A percentile compares a stretch with the other conserved stretches of the same genome.
Evolutionary conservation across 2,888 invertebrate genomes (phyloP).

Genomic region (Amphipyra tragopoginis): DNA sequence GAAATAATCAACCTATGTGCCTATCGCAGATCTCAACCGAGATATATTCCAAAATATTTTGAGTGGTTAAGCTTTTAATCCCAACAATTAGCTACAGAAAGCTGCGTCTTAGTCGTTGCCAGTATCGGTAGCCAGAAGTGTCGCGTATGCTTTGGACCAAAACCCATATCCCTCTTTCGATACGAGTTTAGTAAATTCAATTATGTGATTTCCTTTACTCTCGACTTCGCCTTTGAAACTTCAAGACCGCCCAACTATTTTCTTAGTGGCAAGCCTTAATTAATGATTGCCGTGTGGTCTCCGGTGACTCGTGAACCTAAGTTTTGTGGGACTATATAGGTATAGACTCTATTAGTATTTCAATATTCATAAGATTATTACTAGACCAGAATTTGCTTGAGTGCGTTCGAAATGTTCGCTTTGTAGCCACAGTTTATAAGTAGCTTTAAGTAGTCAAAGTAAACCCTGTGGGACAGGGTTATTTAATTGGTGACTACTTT

Average conservation of each 20-base stretch:
- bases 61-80: too few species aligned
- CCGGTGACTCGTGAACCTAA: slow-evolving; percentile 5
- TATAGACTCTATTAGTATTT: not conserved
- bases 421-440: not conserved
- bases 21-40: too few species aligned
- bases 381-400: slow-evolving; percentile 11
- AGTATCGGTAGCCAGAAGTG: not conserved
- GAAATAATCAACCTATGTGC: too few species aligned
- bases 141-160: not conserved
- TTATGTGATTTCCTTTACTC: slow-evolving; percentile 46
- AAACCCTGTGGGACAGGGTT: not conserved
- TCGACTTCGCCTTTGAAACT: slow-evolving; percentile 36
- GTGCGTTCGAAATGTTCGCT: slow-evolving; percentile 17
- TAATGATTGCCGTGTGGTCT: slow-evolving; percentile 28
- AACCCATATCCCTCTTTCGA: slow-evolving; percentile 4
- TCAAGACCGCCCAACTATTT: slow-evolving; percentile 30
- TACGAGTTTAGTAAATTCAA: slow-evolving; percentile 42
- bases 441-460: not conserved
- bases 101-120: not conserved
- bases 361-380: slow-evolving; percentile 10
- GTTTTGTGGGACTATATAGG: not conserved
- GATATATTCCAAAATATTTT: too few species aligned
- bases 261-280: slow-evolving; percentile 34
- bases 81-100: not conserved
- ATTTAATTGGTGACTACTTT: too few species aligned